Conservation (phyloP, 2,888 invertebrate genomes). For the Ernsta delagoae region DNA sequence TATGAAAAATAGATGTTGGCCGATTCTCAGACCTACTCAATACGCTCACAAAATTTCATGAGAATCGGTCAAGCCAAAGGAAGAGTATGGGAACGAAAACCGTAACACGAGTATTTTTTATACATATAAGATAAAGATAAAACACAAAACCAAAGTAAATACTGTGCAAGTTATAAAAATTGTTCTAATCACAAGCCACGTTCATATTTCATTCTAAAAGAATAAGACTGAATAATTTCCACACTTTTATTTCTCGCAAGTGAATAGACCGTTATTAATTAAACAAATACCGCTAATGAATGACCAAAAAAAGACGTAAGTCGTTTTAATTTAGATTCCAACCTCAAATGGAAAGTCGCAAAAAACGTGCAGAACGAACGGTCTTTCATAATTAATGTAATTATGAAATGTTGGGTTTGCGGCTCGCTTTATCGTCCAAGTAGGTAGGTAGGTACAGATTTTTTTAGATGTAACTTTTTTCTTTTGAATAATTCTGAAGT, state of each 20-base stretch:
- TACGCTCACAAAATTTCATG: too few species aligned
- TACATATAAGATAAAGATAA: too few species aligned
- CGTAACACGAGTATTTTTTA: too few species aligned
- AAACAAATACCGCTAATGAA: constrained; percentile 37
- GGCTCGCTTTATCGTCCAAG: constrained; percentile 23
- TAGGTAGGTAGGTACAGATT: constrained; percentile 4
- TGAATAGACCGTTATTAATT: constrained; percentile 35
- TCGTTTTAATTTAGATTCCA: constrained; percentile 36
- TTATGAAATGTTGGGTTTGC: constrained; percentile 34
- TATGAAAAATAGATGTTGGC: too few species aligned
- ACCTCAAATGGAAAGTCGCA: constrained; percentile 36
- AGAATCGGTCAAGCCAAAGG: too few species aligned
- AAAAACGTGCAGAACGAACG: constrained; percentile 27
- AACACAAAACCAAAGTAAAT: too few species aligned
- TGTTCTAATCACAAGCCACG: neutral
- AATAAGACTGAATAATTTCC: constrained; percentile 11
- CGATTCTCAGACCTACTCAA: too few species aligned
- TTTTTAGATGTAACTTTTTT: constrained; percentile 3
- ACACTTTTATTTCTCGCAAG: constrained; percentile 16
- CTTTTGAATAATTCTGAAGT: neutral
- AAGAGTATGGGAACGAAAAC: too few species aligned
- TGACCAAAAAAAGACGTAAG: constrained; percentile 32
- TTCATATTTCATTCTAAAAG: constrained; percentile 3
- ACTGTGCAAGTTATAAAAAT: too few species aligned
- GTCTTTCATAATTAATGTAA: constrained; percentile 35